Evolutionary conservation across 2,888 invertebrate species (phyloP).

Genomic region (Anorthoa munda): DNA sequence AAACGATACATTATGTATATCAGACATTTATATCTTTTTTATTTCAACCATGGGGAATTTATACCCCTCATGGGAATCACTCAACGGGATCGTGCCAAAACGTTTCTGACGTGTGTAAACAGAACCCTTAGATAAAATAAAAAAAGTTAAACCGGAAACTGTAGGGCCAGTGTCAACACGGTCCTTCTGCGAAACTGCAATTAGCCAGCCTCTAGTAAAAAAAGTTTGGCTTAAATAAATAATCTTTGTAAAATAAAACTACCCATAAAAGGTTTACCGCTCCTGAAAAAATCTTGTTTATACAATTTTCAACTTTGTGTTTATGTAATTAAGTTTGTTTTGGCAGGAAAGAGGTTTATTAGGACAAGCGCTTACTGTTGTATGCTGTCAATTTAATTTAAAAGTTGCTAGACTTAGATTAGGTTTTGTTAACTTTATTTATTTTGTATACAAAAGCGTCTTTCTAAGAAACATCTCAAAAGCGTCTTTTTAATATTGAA

Average conservation of each 20-base stretch:
- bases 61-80: slow-evolving; percentile 73
- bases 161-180: slow-evolving; percentile 80
- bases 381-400: slow-evolving; percentile 37
- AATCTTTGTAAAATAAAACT: slow-evolving; percentile 61
- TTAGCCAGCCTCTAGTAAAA: slow-evolving; percentile 71
- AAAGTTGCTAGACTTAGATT: slow-evolving; percentile 38
- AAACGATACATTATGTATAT: slow-evolving; percentile 61
- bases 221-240: slow-evolving; percentile 64
- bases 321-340: slow-evolving; percentile 38
- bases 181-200: slow-evolving; percentile 85
- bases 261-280: slow-evolving; percentile 55
- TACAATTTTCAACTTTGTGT: slow-evolving; percentile 47
- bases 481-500: slow-evolving; percentile 7
- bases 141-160: slow-evolving; percentile 81
- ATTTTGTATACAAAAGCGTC: slow-evolving; percentile 18
- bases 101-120: slow-evolving; percentile 76
- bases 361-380: slow-evolving; percentile 31
- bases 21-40: slow-evolving; percentile 66
- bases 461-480: slow-evolving; percentile 17
- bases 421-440: slow-evolving; percentile 34
- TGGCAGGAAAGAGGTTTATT: slow-evolving; percentile 14
- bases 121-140: slow-evolving; percentile 71
- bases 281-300: slow-evolving; percentile 25
- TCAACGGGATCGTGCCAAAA: slow-evolving; percentile 76
- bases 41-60: slow-evolving; percentile 71